A percentile compares a stretch with the other conserved stretches of the same genome.
Evolutionary conservation across 2,797 vertebrate species (phyloP).

Genomic region (Phylloscopus collybita): DNA sequence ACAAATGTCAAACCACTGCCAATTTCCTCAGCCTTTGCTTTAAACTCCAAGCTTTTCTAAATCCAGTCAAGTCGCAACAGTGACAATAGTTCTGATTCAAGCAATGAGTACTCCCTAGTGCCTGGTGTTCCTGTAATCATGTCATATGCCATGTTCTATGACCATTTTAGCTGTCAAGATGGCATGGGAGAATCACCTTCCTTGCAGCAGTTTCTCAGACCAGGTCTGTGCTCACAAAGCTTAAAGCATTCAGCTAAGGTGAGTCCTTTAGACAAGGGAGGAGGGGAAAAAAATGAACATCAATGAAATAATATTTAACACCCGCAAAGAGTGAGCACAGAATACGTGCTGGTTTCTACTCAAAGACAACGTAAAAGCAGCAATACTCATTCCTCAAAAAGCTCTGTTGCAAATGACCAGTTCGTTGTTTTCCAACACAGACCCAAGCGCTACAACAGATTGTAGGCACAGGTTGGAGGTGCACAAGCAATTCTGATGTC

Average conservation of each 20-base stretch:
- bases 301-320: not conserved
- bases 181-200: not conserved
- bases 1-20: not conserved
- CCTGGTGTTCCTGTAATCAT: not conserved
- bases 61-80: not conserved
- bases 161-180: not conserved
- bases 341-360: not conserved
- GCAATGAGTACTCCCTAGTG: not conserved
- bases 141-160: not conserved
- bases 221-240: not conserved
- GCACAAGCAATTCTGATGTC: not conserved
- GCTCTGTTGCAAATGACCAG: not conserved
- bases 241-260: not conserved
- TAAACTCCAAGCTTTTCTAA: not conserved
- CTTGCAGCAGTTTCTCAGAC: not conserved
- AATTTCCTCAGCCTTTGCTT: not conserved
- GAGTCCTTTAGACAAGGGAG: not conserved
- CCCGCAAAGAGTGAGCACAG: not conserved
- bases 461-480: not conserved
- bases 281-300: not conserved
- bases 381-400: conserved; percentile 8
- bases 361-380: not conserved
- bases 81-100: not conserved
- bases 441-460: not conserved
- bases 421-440: not conserved